Evolutionary conservation across 2,888 invertebrate genomes (phyloP), one percentile per base, ranked within the genome.

Genomic region (Crossocerus cetratus): DNA sequence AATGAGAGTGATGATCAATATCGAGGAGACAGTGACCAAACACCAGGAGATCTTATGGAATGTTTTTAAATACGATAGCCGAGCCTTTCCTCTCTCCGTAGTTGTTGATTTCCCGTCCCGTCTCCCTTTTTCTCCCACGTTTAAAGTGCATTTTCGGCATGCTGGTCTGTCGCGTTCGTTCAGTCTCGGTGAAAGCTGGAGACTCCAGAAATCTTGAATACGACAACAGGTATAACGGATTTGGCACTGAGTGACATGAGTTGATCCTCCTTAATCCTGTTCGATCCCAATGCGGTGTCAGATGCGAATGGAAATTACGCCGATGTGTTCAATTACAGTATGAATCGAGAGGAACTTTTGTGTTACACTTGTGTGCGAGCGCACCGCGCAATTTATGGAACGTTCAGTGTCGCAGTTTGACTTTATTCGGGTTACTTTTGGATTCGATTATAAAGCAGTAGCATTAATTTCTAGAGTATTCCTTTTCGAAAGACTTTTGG

Each of bases 261-360:
- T 14, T 49, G 49, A 49, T 49, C 49, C 16, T 16, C 4, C 14
- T 49, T 49, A 49, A 16, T 49, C 49, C 49, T 49, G 16, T 49
- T 49, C 16, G 16, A 49, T 49, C 3, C 49, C 49, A 49, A 16
- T 49, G 16, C n/a, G 16, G 14, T 49, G 14, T 49, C 16, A 16
- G 14, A 49, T 18, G 21, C 61, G 44, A 69, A 69, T 59, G 16
- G 21, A 14, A 69, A 56, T 14, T 66, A 69, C 69, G 66, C 61
- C 69, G 45, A 60, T 60, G 77, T 77, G 77, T 76, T 76, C 76
- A 76, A 63, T 67, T 73, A 56, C 61, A 73, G 57, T 72, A 59
- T 68, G 21, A 68, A 66, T 8, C 55, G 58, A 43, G 14, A 49
- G n/a, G 49, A 32, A 32, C n/a, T 32, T 4, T 32, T 32, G 32